Percentiles rank a stretch among this genome's conserved stretches.
Conservation (phyloP, 2,888 invertebrate species). For the Anodontia alba region DNA sequence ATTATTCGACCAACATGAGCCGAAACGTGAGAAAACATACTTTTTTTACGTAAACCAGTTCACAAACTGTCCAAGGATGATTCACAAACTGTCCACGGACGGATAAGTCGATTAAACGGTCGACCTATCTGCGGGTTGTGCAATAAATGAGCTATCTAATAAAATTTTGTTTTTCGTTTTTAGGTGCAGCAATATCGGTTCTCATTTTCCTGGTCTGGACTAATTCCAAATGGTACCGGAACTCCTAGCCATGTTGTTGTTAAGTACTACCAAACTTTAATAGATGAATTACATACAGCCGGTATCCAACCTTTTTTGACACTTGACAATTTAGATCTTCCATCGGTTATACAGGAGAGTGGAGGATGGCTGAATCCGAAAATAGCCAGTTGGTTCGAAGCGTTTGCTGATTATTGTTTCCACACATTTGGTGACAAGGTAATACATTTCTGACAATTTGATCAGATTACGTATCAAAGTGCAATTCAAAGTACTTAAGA, state of each 20-base stretch:
- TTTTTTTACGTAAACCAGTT: too few relatives aligned
- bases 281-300: slow-evolving; percentile 88
- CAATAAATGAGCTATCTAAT: too few relatives aligned
- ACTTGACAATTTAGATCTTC: slow-evolving; percentile 85
- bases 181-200: slow-evolving; percentile 79
- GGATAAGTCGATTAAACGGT: too few relatives aligned
- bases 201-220: slow-evolving; percentile 89
- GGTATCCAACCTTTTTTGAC: slow-evolving; percentile 87
- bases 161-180: too few relatives aligned
- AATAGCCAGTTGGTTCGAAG: slow-evolving; percentile 76
- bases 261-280: slow-evolving; percentile 90
- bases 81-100: too few relatives aligned
- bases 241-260: slow-evolving; percentile 89
- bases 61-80: too few relatives aligned
- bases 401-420: slow-evolving; percentile 83
- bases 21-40: too few relatives aligned
- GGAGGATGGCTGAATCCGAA: slow-evolving; percentile 83
- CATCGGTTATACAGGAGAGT: slow-evolving; percentile 83
- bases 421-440: slow-evolving; percentile 83
- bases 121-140: too few relatives aligned
- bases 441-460: too few relatives aligned
- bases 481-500: too few relatives aligned
- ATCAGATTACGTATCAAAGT: too few relatives aligned
- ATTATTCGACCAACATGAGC: too few relatives aligned
- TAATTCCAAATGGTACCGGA: slow-evolving; percentile 87